Evolutionary conservation across 2,797 vertebrate genomes (phyloP), one percentile per base, ranked within the genome.

Genomic region (Sarcophilus harrisii): DNA sequence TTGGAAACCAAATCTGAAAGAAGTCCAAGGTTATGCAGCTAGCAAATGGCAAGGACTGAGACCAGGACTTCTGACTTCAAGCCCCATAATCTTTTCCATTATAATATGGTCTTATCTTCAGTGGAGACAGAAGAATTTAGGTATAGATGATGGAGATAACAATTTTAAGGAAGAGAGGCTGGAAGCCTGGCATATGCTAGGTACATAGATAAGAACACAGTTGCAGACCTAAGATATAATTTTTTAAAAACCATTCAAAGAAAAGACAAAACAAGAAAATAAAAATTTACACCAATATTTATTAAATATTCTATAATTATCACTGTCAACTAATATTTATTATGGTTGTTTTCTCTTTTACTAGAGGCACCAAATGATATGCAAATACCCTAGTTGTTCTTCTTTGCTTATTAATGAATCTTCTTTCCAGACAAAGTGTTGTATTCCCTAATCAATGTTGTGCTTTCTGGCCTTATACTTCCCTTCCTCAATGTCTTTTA

Each of bases 201-300:
- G 1, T n/a, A 57, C 0, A 1, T 30, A 5, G 60, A 11, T 14
- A 92, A 54, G 32, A 32, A 90, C 14, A 18, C 18, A 45, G 27
- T 52, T 5, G 6, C 52, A 29, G 29, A 1, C 52, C 3, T 52
- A 45, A 59, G 30, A 87, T 1, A 8, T 0, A 0, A 1, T 54
- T 73, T 73, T 73, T n/a, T 2, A 24, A 87, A 87, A 49, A 45
- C 18, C 3, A 59, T 59, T 87, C 73, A 87, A 3, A 12, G 24
- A 87, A 87, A 45, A 87, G 10, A 49, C 0, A 24, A 87, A 87
- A 49, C 45, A 49, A 49, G 10, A 49, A 87, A 87, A 81, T 10
- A 24, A 21, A 73, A 38, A 8, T 27, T 10, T 87, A 87, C 10
- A 18, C 21, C 73, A 45, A 87, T 87, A 87, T 49, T 49, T 87